These are phyloP conservation scores for Phymanthus crucifer DNA, from an alignment of 92 coral and sea anemone genomes.

Conservation along the genomic window DNA sequence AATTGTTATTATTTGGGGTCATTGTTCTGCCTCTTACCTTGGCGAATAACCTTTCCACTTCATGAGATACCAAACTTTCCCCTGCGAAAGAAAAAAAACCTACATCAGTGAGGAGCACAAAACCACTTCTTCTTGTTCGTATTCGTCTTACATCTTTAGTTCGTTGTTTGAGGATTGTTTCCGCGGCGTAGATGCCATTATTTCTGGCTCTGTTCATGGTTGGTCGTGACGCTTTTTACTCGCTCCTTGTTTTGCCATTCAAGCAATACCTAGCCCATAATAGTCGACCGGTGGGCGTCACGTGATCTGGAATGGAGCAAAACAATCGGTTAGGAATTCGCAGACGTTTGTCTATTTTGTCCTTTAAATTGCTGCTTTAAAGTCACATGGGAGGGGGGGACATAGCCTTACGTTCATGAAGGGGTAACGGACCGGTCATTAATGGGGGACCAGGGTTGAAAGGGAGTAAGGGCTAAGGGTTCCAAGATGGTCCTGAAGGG, in stretches of 20 bases:
- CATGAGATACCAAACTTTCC: conserved; percentile 93
- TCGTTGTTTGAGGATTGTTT: conserved; percentile 93
- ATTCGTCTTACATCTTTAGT: conserved; percentile 75
- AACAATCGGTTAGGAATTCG: too few relatives aligned
- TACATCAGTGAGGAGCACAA: conserved; percentile 15
- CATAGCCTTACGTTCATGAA: too few relatives aligned
- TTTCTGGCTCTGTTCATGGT: conserved; percentile 86
- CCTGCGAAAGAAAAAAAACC: conserved; percentile 63
- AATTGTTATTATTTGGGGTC: too few relatives aligned
- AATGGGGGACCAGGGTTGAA: too few relatives aligned
- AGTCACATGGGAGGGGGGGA: too few relatives aligned
- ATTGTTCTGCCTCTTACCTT: too few relatives aligned
- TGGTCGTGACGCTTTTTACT: neutral
- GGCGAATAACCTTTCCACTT: conserved; percentile 99
- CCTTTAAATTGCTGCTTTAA: too few relatives aligned
- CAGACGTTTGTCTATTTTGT: too few relatives aligned
- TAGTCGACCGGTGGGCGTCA: neutral
- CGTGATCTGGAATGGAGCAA: too few relatives aligned
- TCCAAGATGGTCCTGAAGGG: too few relatives aligned
- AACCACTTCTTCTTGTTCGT: neutral
- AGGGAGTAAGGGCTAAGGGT: too few relatives aligned
- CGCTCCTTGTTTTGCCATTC: neutral
- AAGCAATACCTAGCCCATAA: neutral
- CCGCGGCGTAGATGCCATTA: conserved; percentile 98
- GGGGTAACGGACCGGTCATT: too few relatives aligned